A percentile compares a stretch with the other conserved stretches of the same genome.
phyloP scores from a whole-genome alignment of 2,797 vertebrate genomes.

The Fistularia tabacaria region DNA sequence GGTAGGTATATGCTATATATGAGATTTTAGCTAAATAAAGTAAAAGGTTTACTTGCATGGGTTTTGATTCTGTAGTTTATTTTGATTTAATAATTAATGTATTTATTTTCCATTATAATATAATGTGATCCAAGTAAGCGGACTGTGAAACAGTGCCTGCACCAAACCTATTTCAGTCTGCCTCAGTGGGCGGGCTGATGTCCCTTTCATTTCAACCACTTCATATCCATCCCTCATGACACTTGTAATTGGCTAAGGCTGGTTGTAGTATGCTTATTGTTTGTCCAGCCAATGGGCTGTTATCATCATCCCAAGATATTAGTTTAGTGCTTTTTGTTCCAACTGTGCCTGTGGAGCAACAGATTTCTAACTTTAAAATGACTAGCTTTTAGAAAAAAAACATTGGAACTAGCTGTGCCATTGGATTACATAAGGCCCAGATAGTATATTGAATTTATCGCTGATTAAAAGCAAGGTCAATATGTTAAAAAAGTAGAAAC shows the following conservation, averaged over 20 bases:
- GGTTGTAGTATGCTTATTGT: neutral
- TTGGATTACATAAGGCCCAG: too few relatives aligned
- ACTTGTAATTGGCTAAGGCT: slow-evolving; percentile 24
- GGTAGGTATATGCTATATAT: too few relatives aligned
- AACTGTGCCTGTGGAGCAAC: neutral
- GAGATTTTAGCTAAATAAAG: too few relatives aligned
- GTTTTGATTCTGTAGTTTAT: too few relatives aligned
- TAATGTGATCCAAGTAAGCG: slow-evolving; percentile 13
- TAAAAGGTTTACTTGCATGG: too few relatives aligned
- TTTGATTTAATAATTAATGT: too few relatives aligned
- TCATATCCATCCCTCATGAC: slow-evolving; percentile 12
- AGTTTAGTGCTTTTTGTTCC: slow-evolving; percentile 1
- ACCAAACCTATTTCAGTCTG: slow-evolving; percentile 13
- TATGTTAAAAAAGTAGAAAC: slow-evolving; percentile 14
- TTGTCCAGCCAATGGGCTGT: neutral
- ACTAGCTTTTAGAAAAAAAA: too few relatives aligned
- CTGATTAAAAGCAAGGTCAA: slow-evolving; percentile 39
- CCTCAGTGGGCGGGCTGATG: neutral
- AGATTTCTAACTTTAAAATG: slow-evolving; percentile 1
- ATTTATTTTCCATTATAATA: neutral
- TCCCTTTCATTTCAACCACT: slow-evolving; percentile 12
- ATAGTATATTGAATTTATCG: slow-evolving; percentile 17
- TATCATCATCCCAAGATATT: slow-evolving; percentile 10
- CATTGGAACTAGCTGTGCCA: too few relatives aligned
- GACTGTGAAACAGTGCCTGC: neutral